Percentiles rank a stretch among this genome's conserved stretches.
phyloP scores from a whole-genome alignment of 2,797 vertebrate species.

The Micromesistius poutassou region DNA sequence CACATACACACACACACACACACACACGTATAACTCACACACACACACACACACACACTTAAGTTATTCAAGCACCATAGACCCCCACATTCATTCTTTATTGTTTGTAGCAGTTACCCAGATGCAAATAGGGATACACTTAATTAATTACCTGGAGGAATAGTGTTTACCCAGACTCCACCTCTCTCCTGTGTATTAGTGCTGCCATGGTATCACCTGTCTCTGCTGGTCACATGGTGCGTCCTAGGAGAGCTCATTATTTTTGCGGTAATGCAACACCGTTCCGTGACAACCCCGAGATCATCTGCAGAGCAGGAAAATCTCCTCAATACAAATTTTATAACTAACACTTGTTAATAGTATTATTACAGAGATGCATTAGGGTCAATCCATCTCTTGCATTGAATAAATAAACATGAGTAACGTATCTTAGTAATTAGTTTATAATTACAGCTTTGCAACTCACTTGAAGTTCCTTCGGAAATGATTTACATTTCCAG shows the following conservation, averaged over 20 bases:
- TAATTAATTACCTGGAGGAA: slow-evolving; percentile 50
- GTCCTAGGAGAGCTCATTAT: slow-evolving; percentile 66
- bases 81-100: slow-evolving; percentile 28
- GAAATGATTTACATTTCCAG: slow-evolving; percentile 3
- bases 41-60: slow-evolving; percentile 4
- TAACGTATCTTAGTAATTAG: background rate
- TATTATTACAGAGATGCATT: background rate
- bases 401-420: background rate
- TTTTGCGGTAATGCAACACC: slow-evolving; percentile 34
- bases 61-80: slow-evolving; percentile 2
- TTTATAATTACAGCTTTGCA: background rate
- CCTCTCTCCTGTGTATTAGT: slow-evolving; percentile 45
- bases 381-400: background rate
- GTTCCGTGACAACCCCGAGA: slow-evolving; percentile 45
- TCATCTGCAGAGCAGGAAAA: slow-evolving; percentile 24
- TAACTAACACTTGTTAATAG: background rate
- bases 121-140: slow-evolving; percentile 16
- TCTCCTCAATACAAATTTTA: background rate
- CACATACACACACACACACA: background rate
- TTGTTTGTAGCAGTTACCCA: slow-evolving; percentile 29
- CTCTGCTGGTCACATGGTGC: slow-evolving; percentile 58
- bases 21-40: background rate
- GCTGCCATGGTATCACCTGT: slow-evolving; percentile 66
- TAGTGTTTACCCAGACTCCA: slow-evolving; percentile 51
- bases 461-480: background rate